phyloP scores from a whole-genome alignment of 2,888 invertebrate species.

The Ornithoptera alexandrae region DNA sequence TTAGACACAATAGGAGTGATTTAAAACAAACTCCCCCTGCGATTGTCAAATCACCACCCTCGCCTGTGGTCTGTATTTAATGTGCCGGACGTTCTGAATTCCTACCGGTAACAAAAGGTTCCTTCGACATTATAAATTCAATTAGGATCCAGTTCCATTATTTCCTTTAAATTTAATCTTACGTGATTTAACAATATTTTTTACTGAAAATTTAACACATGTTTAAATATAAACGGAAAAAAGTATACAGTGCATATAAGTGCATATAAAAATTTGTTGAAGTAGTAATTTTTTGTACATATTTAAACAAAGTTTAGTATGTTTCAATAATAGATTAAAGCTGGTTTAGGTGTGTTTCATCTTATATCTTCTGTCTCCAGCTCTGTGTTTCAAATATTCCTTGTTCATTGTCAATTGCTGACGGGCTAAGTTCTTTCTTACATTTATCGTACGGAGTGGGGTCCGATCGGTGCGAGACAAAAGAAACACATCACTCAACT shows the following conservation, averaged over 20 bases:
- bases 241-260: neutral
- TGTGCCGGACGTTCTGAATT: conserved; percentile 73
- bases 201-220: neutral
- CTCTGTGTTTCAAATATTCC: conserved; percentile 36
- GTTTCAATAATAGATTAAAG: no score
- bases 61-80: conserved; percentile 71
- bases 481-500: conserved; percentile 76
- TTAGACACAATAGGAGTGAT: conserved; percentile 66
- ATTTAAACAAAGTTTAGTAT: no score
- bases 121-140: conserved; percentile 25
- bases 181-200: neutral
- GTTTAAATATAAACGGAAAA: no score
- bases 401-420: conserved; percentile 63
- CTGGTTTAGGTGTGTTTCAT: neutral
- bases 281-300: no score
- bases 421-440: conserved; percentile 59
- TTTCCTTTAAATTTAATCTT: conserved; percentile 3
- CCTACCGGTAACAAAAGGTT: conserved; percentile 46
- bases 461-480: conserved; percentile 62
- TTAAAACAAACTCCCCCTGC: conserved; percentile 69
- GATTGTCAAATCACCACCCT: conserved; percentile 60
- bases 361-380: neutral
- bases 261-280: no score
- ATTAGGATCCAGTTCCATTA: conserved; percentile 17
- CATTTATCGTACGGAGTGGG: conserved; percentile 54